phyloP scores from a whole-genome alignment of 2,888 invertebrate genomes.

The Biston betularia region DNA sequence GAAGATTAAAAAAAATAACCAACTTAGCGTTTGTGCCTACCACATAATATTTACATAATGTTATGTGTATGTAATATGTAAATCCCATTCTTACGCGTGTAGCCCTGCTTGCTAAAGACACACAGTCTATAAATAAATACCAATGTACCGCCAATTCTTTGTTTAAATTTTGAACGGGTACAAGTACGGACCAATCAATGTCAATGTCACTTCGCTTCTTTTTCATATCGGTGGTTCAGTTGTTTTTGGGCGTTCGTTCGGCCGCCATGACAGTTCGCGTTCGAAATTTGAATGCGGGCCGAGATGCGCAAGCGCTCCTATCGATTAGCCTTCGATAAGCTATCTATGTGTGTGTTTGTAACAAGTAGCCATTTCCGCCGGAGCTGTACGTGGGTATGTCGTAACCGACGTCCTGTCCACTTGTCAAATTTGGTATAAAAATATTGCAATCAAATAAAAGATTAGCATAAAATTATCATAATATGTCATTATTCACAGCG shows the following conservation, averaged over 20 bases:
- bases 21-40: conserved; percentile 5
- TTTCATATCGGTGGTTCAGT: conserved; percentile 60
- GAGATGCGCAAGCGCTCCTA: conserved; percentile 77
- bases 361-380: conserved; percentile 71
- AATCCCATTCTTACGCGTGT: conserved; percentile 34
- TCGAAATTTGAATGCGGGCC: conserved; percentile 82
- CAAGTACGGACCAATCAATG: conserved; percentile 71
- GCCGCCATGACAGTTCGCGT: conserved; percentile 77
- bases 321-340: conserved; percentile 80
- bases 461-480: conserved; percentile 45
- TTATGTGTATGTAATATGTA: conserved; percentile 28
- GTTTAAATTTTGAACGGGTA: conserved; percentile 56
- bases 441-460: conserved; percentile 47
- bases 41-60: conserved; percentile 27
- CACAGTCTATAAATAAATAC: conserved; percentile 27
- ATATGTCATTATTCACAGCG: conserved; percentile 39
- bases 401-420: conserved; percentile 60
- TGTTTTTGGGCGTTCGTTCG: conserved; percentile 67
- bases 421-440: conserved; percentile 45
- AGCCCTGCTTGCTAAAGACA: conserved; percentile 34
- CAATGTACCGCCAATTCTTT: conserved; percentile 49
- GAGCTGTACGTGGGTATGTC: conserved; percentile 55
- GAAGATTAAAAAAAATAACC: conserved; percentile 9
- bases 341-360: conserved; percentile 56
- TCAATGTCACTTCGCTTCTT: conserved; percentile 69